Conservation (phyloP, 2,113 vertebrate genomes). For the Petroica traversi region DNA sequence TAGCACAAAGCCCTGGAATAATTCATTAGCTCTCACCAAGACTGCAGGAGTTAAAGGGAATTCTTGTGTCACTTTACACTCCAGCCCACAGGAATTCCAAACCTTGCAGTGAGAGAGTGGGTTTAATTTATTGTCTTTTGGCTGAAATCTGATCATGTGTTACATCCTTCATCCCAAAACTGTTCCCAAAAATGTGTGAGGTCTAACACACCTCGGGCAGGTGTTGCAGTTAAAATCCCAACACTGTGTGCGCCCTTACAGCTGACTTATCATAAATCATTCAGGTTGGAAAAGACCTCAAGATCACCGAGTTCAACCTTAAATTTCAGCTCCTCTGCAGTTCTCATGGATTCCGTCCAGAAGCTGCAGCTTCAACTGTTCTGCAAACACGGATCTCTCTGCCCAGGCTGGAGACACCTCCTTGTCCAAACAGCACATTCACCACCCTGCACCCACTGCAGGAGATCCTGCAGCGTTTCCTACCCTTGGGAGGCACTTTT, state of each 20-base stretch:
- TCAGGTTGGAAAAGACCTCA: background rate
- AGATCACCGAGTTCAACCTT: background rate
- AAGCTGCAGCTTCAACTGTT: background rate
- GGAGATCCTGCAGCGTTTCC: background rate
- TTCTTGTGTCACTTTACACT: background rate
- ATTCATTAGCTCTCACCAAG: background rate
- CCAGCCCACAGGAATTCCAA: background rate
- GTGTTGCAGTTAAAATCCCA: background rate
- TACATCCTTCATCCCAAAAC: background rate
- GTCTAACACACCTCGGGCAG: background rate
- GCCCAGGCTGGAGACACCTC: background rate
- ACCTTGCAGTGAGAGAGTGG: background rate
- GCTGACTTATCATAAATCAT: accelerated
- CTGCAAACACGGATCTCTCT: background rate
- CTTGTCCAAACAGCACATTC: background rate
- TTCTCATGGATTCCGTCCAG: background rate
- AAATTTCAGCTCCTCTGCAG: background rate
- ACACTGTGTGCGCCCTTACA: background rate
- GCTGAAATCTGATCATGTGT: accelerated
- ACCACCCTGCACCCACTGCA: background rate
- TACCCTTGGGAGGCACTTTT: background rate
- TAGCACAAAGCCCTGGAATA: background rate
- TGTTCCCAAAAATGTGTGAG: background rate
- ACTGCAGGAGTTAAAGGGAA: background rate
- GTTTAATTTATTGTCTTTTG: background rate